Evolutionary conservation across 1,140 invertebrate genomes (phyloP), one percentile per base, ranked within the genome.

Genomic region (Dolichoris vasculosae): DNA sequence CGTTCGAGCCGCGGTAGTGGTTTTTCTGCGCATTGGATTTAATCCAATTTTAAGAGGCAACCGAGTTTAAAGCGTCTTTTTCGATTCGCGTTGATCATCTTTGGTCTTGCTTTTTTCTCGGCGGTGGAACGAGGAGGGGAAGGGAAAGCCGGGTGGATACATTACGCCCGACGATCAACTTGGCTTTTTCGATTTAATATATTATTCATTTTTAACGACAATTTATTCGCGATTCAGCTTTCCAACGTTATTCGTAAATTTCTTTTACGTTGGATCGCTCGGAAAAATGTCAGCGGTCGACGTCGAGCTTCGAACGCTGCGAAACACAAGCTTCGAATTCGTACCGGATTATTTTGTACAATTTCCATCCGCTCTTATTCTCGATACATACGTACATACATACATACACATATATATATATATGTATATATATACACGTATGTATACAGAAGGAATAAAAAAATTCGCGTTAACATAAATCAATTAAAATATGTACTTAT

Each of bases 31-130:
- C 63, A 6, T 73, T 73, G 23, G 63, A 73, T 82, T 82, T 71
- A 73, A 82, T 73, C 69, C 80, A 71, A 73, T 73, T 73, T 82
- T 59, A 73, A 73, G 46, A 82, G 46, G 9, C 43, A 38, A 7
- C 11, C 51, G n/a, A 59, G 20, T 75, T 75, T 67, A 79, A 79
- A 79, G 51, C 13, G 51, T 51, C 20, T 55, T 79, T 79, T 63
- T 79, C 76, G 51, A 51, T 73, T 13, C 69, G 38, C 69, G 38
- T 13, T 43, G 13, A 69, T 69, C 67, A 69, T 40, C 30, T 69
- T 69, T 69, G 4, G 17, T 79, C 35, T 79, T 26, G 17, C 9
- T n/a, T 26, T 64, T 4, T 78, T 59, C 71, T n/a, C n/a, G n/a
- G n/a, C n/a, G n/a, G n/a, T n/a, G n/a, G n/a, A n/a, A n/a, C n/a